Evolutionary conservation across 2,888 invertebrate genomes (phyloP), one percentile per base, ranked within the genome.

Genomic region (Parelbella ahira): DNA sequence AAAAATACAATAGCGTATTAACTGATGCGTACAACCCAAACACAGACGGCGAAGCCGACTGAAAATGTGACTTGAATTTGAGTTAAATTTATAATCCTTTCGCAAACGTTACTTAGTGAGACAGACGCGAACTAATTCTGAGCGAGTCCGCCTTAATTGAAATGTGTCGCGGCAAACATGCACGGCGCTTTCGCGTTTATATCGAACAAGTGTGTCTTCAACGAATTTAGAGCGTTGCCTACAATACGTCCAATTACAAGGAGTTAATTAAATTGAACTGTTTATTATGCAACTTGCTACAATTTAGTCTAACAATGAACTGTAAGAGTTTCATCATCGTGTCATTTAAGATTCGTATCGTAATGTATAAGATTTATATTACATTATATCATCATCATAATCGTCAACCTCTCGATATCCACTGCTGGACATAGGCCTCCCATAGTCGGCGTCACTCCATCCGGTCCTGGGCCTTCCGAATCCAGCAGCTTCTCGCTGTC

Each of bases 141-240:
- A 45, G 44, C 44, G 48, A 49, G 48, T 45, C 49, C n/a, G 47
- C 43, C 45, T 43, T 54, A 51, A 51, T 54, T 54, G 49, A 52
- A 51, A 51, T 48, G 49, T 51, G 50, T 51, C 51, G 47, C 47
- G 44, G 36, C 36, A 38, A 37, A 53, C 49, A 45, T 41, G 39
- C 46, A 42, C 43, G n/a, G n/a, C n/a, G n/a, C n/a, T n/a, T n/a
- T 41, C 45, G 44, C 41, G 44, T 50, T 48, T 46, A 48, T 25
- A 43, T 32, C 32, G 44, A 46, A 38, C 47, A 33, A 33, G 41
- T 25, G 13, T 32, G 41, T 52, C 51, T 48, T 52, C 44, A 37
- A 44, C 43, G 44, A 38, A 44, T 51, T 48, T 47, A 46, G 45
- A 49, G 36, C 32, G 10, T 45, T 33, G 34, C 44, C 42, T 49